phyloP scores from a whole-genome alignment of 2,888 invertebrate genomes.

The Callosobruchus maculatus region DNA sequence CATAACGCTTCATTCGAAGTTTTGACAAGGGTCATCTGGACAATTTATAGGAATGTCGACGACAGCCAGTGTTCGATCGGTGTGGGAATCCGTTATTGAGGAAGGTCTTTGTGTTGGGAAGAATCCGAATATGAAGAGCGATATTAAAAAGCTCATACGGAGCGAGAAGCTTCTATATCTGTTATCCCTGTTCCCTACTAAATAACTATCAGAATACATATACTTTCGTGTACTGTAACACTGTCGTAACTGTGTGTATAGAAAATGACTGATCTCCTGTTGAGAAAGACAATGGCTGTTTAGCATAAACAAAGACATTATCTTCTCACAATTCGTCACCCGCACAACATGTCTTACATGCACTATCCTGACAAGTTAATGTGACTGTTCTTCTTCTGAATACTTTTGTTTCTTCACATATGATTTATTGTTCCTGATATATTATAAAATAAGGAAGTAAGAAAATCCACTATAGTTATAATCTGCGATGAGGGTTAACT shows the following conservation, averaged over 20 bases:
- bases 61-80: neutral
- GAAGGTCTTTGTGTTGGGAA: neutral
- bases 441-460: neutral
- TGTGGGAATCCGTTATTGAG: neutral
- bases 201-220: no score
- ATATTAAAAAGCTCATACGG: neutral
- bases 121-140: neutral
- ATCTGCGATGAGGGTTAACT: neutral
- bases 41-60: neutral
- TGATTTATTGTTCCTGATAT: neutral
- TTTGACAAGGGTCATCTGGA: neutral
- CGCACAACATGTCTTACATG: no score
- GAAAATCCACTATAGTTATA: neutral
- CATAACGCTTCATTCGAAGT: neutral
- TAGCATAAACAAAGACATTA: no score
- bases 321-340: no score
- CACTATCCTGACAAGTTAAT: no score
- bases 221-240: no score
- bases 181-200: no score
- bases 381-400: neutral
- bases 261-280: no score
- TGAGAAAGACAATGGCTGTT: no score
- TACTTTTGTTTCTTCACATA: neutral
- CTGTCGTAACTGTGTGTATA: no score
- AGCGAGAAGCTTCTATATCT: no score